Conservation (phyloP, 1,140 invertebrate species). For the Anthonomus grandis region DNA sequence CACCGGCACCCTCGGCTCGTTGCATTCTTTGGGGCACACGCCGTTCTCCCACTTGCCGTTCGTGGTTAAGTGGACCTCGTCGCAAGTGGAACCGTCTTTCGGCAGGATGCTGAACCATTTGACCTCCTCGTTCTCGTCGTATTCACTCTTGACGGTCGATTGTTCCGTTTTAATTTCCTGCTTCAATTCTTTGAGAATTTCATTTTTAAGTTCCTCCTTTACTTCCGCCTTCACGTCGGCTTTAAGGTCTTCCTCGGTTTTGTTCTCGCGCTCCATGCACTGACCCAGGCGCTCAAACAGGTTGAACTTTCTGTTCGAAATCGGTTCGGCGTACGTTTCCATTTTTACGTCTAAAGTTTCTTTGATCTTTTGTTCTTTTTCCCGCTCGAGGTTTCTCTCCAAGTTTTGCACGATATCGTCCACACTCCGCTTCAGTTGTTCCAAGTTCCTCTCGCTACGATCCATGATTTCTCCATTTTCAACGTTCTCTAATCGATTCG, state of each 20-base stretch:
- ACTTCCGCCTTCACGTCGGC: slow-evolving; percentile 52
- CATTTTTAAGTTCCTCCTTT: slow-evolving; percentile 53
- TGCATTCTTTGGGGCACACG: slow-evolving; percentile 44
- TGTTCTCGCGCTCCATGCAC: slow-evolving; percentile 48
- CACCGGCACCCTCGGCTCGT: slow-evolving; percentile 59
- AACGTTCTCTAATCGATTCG: slow-evolving; percentile 35
- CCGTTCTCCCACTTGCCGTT: slow-evolving; percentile 44
- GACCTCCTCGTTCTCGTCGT: slow-evolving; percentile 48
- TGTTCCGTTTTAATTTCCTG: slow-evolving; percentile 48
- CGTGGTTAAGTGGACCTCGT: slow-evolving; percentile 46
- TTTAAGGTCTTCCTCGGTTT: slow-evolving; percentile 53
- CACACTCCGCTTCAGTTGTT: slow-evolving; percentile 55
- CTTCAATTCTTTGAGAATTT: slow-evolving; percentile 45
- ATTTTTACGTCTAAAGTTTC: slow-evolving; percentile 36
- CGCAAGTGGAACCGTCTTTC: slow-evolving; percentile 56
- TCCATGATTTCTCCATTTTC: slow-evolving; percentile 45
- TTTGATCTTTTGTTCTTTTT: slow-evolving; percentile 34
- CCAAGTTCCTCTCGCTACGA: slow-evolving; percentile 48
- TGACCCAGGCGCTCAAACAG: slow-evolving; percentile 48
- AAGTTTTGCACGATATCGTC: slow-evolving; percentile 53
- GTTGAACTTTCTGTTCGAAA: slow-evolving; percentile 43
- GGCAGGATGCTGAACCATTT: slow-evolving; percentile 65
- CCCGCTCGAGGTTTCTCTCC: slow-evolving; percentile 35
- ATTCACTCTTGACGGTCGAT: slow-evolving; percentile 50
- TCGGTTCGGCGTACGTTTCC: slow-evolving; percentile 31